Base-by-base conservation (phyloP, 2,888 invertebrate species). In the Orthonevra nobilis region DNA sequence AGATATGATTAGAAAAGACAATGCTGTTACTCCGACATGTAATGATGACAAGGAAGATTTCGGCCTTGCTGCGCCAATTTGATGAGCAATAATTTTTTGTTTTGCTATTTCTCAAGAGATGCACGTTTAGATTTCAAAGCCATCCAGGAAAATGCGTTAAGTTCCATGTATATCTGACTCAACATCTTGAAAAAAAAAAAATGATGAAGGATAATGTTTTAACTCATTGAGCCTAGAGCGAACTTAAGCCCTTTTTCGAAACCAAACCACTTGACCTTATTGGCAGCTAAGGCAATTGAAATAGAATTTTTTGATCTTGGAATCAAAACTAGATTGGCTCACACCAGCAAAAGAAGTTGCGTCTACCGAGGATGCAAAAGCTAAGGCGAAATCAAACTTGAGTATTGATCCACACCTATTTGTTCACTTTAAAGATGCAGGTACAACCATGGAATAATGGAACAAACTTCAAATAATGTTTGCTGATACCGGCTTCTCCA, bases 371-470 rank as follows among this genome's bases (percentile, higher is more conserved):
- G 46, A 68, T 7, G 38, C 17, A 17, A 44, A 68, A 46, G 20
- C 56, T 36, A 68, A 48, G 30, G 68, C 46, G 26, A 56, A 56
- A 42, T 46, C 56, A 36, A 66, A 54, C 30, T n/a, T 66, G n/a
- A 54, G 44, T 6, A 26, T 66, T 20, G 58, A 64, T 56, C 60
- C 32, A n/a, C 52, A 36, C n/a, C 17, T 61, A 30, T 69, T 42
- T 58, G 69, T 58, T 19, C 69, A 69, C 15, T 34, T 70, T 28
- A 61, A 61, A 50, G 1, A 12, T 20, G 9, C 14, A 20, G 52
- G 38, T 7, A 64, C 23, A 19, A 7, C 54, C 0, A 28, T 20
- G 34, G 44, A 17, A n/a, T 4, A 60, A 7, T 70, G 60, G 69
- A 32, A 1, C 2, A 42, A 52, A 15, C 19, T 70, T 14, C 32